Evolutionary conservation across 2,797 vertebrate genomes (phyloP), one percentile per base, ranked within the genome.

Genomic region (Borostomias antarcticus): DNA sequence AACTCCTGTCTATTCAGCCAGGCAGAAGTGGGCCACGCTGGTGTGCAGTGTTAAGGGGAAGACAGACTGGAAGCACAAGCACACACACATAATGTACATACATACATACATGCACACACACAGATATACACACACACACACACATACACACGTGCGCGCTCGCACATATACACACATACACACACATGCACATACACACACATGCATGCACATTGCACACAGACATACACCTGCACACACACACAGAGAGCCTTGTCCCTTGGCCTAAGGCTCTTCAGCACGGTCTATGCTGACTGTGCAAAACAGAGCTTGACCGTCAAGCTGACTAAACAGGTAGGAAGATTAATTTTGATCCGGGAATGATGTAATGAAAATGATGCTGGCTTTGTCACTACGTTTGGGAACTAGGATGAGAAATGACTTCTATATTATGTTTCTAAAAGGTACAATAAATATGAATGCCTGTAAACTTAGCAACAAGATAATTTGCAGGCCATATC

Each of bases 11-110:
- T 82, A 83, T 81, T 83, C 81, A 80, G 78, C 82, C 79, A 88
- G 82, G 82, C 84, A 84, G 85, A 89, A 89, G 88, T 86, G 83
- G 86, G 87, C 85, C 87, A 86, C 82, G 81, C 84, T 85, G 83
- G 82, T 85, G 80, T 74, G 85, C 81, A 37, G 56, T 63, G 75
- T 79, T 84, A 85, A 75, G 68, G 78, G 82, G 80, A 80, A 85
- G 78, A 86, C 83, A 82, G 81, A 5, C 17, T 57, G 29, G 17
- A 23, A 54, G 56, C 45, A 10, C 54, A 62, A 37, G 54, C 32
- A 69, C 60, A 69, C 45, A 1, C 50, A 53, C 52, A 54, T 26
- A 54, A n/a, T n/a, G n/a, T n/a, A n/a, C n/a, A n/a, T n/a, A n/a
- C n/a, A n/a, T n/a, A n/a, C n/a, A n/a, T n/a, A 10, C 54, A 62